Conservation (phyloP, 2,888 invertebrate species). For the Hybos culiciformis region DNA sequence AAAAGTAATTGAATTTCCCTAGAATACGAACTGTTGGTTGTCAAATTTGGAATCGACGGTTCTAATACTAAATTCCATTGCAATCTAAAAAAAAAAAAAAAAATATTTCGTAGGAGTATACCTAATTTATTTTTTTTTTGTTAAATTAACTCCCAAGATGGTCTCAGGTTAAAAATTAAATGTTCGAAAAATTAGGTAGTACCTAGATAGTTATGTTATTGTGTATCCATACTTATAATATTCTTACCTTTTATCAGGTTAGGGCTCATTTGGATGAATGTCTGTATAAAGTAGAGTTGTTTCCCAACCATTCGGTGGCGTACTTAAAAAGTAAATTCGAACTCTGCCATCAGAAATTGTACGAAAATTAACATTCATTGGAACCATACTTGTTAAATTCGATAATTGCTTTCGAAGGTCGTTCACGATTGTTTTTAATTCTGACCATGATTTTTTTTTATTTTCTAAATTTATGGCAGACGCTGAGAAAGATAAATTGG, state of each 20-base stretch:
- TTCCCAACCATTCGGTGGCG: slow-evolving; percentile 79
- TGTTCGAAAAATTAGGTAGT: too few relatives aligned
- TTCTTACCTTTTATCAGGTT: slow-evolving; percentile 14
- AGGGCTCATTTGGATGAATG: slow-evolving; percentile 43
- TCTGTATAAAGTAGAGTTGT: slow-evolving; percentile 78
- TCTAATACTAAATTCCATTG: slow-evolving; percentile 75
- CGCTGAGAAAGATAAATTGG: too few relatives aligned
- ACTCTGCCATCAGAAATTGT: slow-evolving; percentile 64
- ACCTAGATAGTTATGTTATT: not conserved
- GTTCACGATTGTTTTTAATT: slow-evolving; percentile 64
- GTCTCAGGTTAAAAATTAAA: too few relatives aligned
- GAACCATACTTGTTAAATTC: slow-evolving; percentile 66
- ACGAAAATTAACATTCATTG: slow-evolving; percentile 68
- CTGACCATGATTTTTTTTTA: slow-evolving; percentile 62
- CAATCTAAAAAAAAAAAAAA: slow-evolving; percentile 38
- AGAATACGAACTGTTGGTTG: slow-evolving; percentile 48
- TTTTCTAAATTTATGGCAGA: too few relatives aligned
- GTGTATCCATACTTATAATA: not conserved
- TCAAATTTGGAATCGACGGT: slow-evolving; percentile 55
- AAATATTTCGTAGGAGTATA: not conserved
- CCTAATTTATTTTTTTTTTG: too few relatives aligned
- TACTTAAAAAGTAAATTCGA: slow-evolving; percentile 79
- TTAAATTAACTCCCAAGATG: too few relatives aligned
- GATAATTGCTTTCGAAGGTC: slow-evolving; percentile 67
- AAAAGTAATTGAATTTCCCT: slow-evolving; percentile 81